A percentile compares a stretch with the other conserved stretches of the same genome.
Conservation (phyloP, 1,140 invertebrate genomes). For the Chlorops oryzae region DNA sequence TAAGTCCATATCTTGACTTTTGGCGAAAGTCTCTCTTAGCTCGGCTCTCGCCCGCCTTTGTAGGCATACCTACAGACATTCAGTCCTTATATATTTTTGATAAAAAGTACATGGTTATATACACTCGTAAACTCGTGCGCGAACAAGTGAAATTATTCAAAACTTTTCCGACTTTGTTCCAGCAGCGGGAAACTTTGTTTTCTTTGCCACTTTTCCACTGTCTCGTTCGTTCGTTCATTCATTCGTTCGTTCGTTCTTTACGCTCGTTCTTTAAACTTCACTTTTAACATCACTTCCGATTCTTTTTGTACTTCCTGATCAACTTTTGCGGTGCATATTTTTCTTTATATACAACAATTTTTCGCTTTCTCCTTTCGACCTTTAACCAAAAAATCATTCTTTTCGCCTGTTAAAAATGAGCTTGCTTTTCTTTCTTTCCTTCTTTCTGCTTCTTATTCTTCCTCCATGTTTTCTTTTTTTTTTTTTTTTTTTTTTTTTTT, state of each 20-base stretch:
- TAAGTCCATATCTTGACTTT: too few relatives aligned
- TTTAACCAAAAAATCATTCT: too few relatives aligned
- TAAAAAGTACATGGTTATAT: too few relatives aligned
- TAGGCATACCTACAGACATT: too few relatives aligned
- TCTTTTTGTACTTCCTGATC: background rate
- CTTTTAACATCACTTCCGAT: background rate
- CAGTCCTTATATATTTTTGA: too few relatives aligned
- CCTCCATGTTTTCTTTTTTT: conserved; percentile 6
- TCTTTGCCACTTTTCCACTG: too few relatives aligned
- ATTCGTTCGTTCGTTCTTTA: too few relatives aligned
- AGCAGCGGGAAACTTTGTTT: background rate
- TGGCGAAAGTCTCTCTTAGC: too few relatives aligned
- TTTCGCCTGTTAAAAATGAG: too few relatives aligned
- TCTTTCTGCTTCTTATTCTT: conserved; percentile 1
- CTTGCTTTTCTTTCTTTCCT: background rate
- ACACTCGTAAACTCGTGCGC: conserved; percentile 5
- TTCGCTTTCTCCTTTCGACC: background rate
- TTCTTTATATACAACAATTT: background rate
- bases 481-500: conserved; percentile 6
- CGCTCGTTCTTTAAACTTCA: too few relatives aligned
- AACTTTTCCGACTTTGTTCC: conserved; percentile 17
- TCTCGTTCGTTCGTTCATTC: too few relatives aligned
- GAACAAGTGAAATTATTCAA: conserved; percentile 18
- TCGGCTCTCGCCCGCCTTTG: too few relatives aligned
- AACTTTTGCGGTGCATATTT: background rate